phyloP scores from a whole-genome alignment of 2,888 invertebrate genomes.

The Ferrisia virgata region DNA sequence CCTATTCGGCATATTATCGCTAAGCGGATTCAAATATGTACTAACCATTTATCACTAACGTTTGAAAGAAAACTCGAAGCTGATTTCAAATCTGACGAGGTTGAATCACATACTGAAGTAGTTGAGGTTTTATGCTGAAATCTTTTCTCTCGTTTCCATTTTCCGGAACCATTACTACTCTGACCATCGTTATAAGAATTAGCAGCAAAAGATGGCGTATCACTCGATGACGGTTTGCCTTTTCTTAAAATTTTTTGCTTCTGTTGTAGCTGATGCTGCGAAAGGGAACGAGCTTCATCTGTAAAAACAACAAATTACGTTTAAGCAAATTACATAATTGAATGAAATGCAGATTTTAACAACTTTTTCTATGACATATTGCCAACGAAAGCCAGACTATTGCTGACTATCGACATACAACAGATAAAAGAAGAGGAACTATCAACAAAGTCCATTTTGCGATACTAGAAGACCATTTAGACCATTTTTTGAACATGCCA shows the following conservation, averaged over 20 bases:
- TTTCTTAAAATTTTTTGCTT: slow-evolving; percentile 1
- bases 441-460: too few relatives aligned
- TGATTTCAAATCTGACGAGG: slow-evolving; percentile 29
- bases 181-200: neutral
- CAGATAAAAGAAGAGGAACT: too few relatives aligned
- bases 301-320: neutral
- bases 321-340: neutral
- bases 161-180: slow-evolving; percentile 21
- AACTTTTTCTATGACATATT: too few relatives aligned
- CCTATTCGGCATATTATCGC: too few relatives aligned
- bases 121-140: slow-evolving; percentile 22
- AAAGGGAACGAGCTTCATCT: slow-evolving; percentile 39
- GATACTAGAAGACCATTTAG: too few relatives aligned
- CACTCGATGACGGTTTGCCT: neutral
- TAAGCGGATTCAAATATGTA: too few relatives aligned
- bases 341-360: too few relatives aligned
- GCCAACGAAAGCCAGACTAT: too few relatives aligned
- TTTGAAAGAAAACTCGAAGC: neutral
- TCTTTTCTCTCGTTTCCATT: slow-evolving; percentile 40
- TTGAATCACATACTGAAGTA: slow-evolving; percentile 30
- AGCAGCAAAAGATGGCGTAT: neutral
- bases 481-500: too few relatives aligned
- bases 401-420: too few relatives aligned
- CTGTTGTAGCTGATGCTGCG: slow-evolving; percentile 35
- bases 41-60: slow-evolving; percentile 1